Base-by-base conservation (phyloP, 2,888 invertebrate species). In the Vandiemenella viatica region DNA sequence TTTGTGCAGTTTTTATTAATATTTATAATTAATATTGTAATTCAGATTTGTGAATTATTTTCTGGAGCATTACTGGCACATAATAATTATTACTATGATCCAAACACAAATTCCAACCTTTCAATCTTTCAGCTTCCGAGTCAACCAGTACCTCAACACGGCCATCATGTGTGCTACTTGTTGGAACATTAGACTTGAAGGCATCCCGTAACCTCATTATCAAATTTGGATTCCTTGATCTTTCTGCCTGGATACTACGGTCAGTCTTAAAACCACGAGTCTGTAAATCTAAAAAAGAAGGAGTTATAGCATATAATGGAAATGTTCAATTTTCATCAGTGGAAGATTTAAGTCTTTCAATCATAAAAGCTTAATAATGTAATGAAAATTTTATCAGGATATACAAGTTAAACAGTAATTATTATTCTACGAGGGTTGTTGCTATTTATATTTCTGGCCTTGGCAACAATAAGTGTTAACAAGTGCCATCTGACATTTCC, bases 211-310 rank as follows among this genome's bases (percentile, higher is more conserved):
- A 66, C 63, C 85, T 70, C 54, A 75, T 72, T n/a, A 77, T 65
- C 46, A 85, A 61, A 37, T 79, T 74, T 1, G 86, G 83, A 66
- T 85, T 86, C 57, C 86, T 68, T 56, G 77, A 73, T 45, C 75
- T 62, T 58, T 87, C 87, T 0, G 83, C 77, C 55, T 76, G 73
- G 21, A 82, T 70, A 53, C 75, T 77, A 46, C 87, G 71, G 56
- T 84, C 80, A 0, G 88, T 89, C 68, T 88, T 89, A 64, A 90
- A 90, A 32, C 77, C 76, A 46, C 89, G 74, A 16, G 76, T 70
- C 63, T 81, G 80, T 17, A 76, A 62, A 58, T 68, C 67, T 57
- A 38, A 32, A 55, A 58, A 56, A 43, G 58, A 48, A 41, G 55
- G 57, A 50, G n/a, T 17, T 17, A 26, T 10, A 20, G 37, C 19